Evolutionary conservation across 2,888 invertebrate genomes (phyloP).

Genomic region (Cosmopolites sordidus): DNA sequence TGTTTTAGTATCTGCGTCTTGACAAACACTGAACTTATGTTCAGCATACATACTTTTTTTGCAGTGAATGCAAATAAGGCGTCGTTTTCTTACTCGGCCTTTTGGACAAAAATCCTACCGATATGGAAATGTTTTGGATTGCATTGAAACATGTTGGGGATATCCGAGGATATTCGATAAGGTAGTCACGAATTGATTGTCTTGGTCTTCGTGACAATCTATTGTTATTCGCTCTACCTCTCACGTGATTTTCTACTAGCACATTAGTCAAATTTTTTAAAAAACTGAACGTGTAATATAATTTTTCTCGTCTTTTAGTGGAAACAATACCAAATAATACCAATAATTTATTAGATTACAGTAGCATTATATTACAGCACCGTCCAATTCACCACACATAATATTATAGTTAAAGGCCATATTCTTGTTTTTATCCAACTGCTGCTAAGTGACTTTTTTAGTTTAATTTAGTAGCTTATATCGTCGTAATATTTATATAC

Average conservation of each 20-base stretch:
- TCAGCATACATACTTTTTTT: slow-evolving; percentile 6
- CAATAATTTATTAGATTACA: too few relatives aligned
- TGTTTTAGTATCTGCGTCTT: too few relatives aligned
- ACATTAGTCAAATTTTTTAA: slow-evolving; percentile 5
- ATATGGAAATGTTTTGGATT: slow-evolving; percentile 2
- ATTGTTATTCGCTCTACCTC: slow-evolving; percentile 1
- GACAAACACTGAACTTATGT: slow-evolving; percentile 1
- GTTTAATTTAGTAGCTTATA: too few relatives aligned
- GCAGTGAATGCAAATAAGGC: slow-evolving; percentile 1
- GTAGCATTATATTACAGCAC: too few relatives aligned
- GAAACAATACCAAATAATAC: too few relatives aligned
- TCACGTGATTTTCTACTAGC: slow-evolving; percentile 8
- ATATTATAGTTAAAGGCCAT: too few relatives aligned
- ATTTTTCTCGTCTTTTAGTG: too few relatives aligned
- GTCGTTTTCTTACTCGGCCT: slow-evolving; percentile 2
- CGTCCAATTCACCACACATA: too few relatives aligned
- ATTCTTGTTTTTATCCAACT: too few relatives aligned
- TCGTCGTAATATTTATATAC: too few relatives aligned
- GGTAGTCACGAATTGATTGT: slow-evolving; percentile 9
- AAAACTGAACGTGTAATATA: neutral
- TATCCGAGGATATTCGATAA: too few relatives aligned
- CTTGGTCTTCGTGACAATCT: slow-evolving; percentile 8
- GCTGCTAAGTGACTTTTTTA: too few relatives aligned
- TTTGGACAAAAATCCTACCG: slow-evolving; percentile 8
- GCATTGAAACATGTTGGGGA: slow-evolving; percentile 5